Evolutionary conservation across 2,113 vertebrate species (phyloP).

Genomic region (Rutilus rutilus): DNA sequence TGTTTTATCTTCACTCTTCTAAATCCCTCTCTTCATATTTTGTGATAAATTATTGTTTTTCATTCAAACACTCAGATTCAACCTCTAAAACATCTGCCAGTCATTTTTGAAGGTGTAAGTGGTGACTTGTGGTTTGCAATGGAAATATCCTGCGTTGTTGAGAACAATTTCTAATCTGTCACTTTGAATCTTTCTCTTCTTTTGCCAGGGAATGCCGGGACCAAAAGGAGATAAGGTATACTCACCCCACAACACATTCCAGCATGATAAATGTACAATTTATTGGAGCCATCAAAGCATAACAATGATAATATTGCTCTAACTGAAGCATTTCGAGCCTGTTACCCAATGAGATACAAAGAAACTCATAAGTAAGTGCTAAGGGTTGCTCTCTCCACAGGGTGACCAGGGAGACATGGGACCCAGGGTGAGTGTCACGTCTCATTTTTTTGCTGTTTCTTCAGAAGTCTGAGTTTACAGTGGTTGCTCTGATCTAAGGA

Average conservation of each 20-base stretch:
- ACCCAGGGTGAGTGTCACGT: constrained; percentile 76
- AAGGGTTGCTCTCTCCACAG: constrained; percentile 62
- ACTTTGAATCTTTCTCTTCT: constrained; percentile 52
- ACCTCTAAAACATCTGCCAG: constrained; percentile 24
- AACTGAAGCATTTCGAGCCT: neutral
- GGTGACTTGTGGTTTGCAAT: constrained; percentile 16
- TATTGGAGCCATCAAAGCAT: constrained; percentile 10
- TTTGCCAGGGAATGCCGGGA: constrained; percentile 80
- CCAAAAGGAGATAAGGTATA: constrained; percentile 86
- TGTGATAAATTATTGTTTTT: neutral
- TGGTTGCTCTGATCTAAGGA: neutral
- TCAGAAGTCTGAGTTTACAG: neutral
- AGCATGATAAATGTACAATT: constrained; percentile 23
- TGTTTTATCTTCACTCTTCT: neutral
- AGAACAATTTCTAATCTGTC: constrained; percentile 10
- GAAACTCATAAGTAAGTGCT: neutral
- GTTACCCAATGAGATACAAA: neutral
- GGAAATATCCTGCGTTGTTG: neutral
- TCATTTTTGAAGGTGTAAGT: constrained; percentile 1
- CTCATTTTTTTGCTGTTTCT: neutral
- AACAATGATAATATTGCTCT: constrained; percentile 31
- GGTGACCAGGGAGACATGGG: constrained; percentile 81
- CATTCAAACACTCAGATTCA: constrained; percentile 1
- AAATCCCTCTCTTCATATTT: neutral
- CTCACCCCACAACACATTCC: constrained; percentile 19